phyloP scores from a whole-genome alignment of 2,113 vertebrate genomes.

The Tautogolabrus adspersus region DNA sequence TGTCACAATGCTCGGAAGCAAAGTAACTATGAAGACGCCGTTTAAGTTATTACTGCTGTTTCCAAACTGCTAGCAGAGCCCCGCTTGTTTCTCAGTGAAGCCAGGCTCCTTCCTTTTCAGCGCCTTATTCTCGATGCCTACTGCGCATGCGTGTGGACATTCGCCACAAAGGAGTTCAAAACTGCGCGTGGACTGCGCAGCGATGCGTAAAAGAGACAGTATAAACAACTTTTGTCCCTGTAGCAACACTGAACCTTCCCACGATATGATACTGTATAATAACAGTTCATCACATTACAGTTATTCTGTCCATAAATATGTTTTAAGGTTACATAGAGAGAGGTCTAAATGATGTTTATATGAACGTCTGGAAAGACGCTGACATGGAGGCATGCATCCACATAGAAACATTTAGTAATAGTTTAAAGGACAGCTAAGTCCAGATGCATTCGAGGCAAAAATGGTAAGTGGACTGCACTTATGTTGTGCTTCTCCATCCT shows the following conservation, averaged over 20 bases:
- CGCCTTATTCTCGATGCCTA: conserved; percentile 28
- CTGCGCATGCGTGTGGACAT: conserved; percentile 39
- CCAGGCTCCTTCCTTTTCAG: conserved; percentile 66
- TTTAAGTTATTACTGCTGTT: neutral
- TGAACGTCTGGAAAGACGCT: neutral
- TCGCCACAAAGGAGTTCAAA: neutral
- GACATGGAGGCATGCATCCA: neutral
- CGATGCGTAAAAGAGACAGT: neutral
- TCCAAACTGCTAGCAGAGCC: neutral
- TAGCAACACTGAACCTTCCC: no score
- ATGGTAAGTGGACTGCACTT: no score
- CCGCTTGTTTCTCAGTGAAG: neutral
- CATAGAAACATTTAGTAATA: neutral
- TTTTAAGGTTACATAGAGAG: no score
- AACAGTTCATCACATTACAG: no score
- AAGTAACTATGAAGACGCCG: neutral
- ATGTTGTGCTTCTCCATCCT: no score
- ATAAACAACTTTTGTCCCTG: neutral
- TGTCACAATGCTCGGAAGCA: conserved; percentile 37
- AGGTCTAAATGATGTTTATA: no score
- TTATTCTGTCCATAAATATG: no score
- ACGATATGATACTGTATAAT: no score
- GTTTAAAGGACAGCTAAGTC: neutral
- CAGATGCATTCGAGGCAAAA: neutral
- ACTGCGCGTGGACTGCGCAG: conserved; percentile 29